Conservation (phyloP, 2,888 invertebrate genomes). For the Cancer borealis region DNA sequence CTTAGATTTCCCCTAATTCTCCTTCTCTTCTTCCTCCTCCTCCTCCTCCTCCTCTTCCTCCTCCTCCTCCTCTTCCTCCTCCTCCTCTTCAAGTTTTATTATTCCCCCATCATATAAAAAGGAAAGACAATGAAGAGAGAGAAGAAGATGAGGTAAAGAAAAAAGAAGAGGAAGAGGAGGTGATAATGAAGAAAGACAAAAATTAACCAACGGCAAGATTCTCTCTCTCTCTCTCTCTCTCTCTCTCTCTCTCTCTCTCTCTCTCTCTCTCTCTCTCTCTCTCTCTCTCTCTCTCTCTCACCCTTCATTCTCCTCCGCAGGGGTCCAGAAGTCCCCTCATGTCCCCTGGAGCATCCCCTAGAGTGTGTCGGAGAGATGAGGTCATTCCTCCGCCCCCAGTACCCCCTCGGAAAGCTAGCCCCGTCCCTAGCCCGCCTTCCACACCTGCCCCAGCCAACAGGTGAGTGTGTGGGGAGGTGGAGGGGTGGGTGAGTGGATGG, state of each 20-base stretch:
- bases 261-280: slow-evolving; percentile 51
- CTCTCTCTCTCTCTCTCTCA: slow-evolving; percentile 39
- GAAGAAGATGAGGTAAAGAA: not conserved
- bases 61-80: not conserved
- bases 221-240: not conserved
- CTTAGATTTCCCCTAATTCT: not conserved
- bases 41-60: not conserved
- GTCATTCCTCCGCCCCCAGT: slow-evolving; percentile 76
- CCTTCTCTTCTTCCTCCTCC: not conserved
- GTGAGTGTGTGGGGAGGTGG: slow-evolving; percentile 51
- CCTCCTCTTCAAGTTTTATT: not conserved
- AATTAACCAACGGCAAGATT: not conserved
- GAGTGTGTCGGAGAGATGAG: slow-evolving; percentile 70
- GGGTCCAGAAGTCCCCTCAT: slow-evolving; percentile 76
- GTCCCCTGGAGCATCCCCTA: slow-evolving; percentile 75
- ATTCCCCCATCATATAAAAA: not conserved
- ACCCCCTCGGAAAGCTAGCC: slow-evolving; percentile 75
- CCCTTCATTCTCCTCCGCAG: slow-evolving; percentile 52
- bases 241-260: slow-evolving; percentile 49
- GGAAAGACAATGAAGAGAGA: not conserved
- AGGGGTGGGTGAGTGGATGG: not conserved
- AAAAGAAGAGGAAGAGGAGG: not conserved
- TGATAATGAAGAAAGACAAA: not conserved
- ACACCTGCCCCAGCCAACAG: slow-evolving; percentile 74
- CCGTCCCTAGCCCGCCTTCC: slow-evolving; percentile 75